Conservation (phyloP, 2,888 invertebrate genomes). For the Chaetoderma sp. region DNA sequence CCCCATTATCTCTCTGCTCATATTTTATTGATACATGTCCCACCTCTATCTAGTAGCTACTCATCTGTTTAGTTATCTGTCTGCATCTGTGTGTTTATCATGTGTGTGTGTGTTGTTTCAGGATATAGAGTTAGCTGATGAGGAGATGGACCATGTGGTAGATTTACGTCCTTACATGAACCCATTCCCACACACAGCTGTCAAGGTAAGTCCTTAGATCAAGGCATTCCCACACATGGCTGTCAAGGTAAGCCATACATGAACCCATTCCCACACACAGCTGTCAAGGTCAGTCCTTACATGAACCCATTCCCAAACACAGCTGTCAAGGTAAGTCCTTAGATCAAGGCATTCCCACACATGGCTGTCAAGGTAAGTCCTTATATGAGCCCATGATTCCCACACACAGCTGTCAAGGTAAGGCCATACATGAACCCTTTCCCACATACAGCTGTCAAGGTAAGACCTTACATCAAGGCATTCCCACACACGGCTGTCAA, state of each 20-base stretch:
- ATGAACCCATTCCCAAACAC: constrained; percentile 96
- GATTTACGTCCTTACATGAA: constrained; percentile 96
- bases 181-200: constrained; percentile 88
- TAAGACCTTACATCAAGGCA: no score
- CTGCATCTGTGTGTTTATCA: background rate
- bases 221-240: no score
- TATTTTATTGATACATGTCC: no score
- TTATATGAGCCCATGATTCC: constrained; percentile 95
- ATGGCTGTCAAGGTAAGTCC: constrained; percentile 76
- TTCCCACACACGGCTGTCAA: no score
- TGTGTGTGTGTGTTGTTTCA: constrained; percentile 31
- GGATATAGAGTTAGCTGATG: constrained; percentile 64
- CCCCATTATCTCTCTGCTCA: no score
- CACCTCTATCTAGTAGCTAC: no score
- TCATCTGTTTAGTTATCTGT: no score
- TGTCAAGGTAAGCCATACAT: constrained; percentile 93
- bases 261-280: constrained; percentile 93
- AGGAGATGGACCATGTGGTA: constrained; percentile 84
- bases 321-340: constrained; percentile 76
- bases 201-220: constrained; percentile 50
- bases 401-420: constrained; percentile 82
- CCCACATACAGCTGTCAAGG: no score
- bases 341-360: constrained; percentile 96
- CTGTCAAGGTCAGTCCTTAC: constrained; percentile 79
- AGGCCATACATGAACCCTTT: no score